These are phyloP conservation scores for Motacilla alba DNA, from an alignment of 2,113 vertebrate species.

Conservation along the genomic window DNA sequence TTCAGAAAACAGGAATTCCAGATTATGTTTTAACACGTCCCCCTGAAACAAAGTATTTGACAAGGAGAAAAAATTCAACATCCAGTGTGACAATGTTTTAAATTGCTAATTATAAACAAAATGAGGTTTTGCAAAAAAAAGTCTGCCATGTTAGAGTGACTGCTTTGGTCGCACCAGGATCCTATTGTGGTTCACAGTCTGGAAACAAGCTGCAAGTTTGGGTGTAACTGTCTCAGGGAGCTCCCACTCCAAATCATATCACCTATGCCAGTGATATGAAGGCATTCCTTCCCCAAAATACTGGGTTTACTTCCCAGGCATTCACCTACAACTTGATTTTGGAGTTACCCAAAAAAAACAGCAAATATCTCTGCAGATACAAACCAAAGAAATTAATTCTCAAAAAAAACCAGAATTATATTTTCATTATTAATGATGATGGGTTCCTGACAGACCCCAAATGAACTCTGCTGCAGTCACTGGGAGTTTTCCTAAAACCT, in stretches of 20 bases:
- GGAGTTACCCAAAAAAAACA: not conserved
- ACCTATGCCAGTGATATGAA: rapidly evolving
- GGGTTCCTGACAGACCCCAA: not conserved
- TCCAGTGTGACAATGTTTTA: not conserved
- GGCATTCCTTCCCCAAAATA: not conserved
- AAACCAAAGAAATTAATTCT: not conserved
- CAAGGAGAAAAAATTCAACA: not conserved
- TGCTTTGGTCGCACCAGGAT: not conserved
- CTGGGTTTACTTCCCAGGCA: not conserved
- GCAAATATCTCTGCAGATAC: not conserved
- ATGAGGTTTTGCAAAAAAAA: not conserved
- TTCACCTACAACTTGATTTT: not conserved
- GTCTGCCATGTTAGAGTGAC: not conserved
- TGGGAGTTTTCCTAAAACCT: not conserved
- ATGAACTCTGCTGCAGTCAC: not conserved
- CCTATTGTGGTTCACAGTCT: not conserved
- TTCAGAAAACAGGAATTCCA: not conserved
- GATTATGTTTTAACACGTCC: not conserved
- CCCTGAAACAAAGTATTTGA: not conserved
- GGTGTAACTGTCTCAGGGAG: not conserved
- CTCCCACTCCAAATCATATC: not conserved
- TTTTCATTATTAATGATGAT: not conserved
- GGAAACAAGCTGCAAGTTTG: not conserved
- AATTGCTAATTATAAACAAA: not conserved
- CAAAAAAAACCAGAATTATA: not conserved